Evolutionary conservation across 2,797 vertebrate species (phyloP), one percentile per base, ranked within the genome.

Genomic region (Loris lydekkerianus): DNA sequence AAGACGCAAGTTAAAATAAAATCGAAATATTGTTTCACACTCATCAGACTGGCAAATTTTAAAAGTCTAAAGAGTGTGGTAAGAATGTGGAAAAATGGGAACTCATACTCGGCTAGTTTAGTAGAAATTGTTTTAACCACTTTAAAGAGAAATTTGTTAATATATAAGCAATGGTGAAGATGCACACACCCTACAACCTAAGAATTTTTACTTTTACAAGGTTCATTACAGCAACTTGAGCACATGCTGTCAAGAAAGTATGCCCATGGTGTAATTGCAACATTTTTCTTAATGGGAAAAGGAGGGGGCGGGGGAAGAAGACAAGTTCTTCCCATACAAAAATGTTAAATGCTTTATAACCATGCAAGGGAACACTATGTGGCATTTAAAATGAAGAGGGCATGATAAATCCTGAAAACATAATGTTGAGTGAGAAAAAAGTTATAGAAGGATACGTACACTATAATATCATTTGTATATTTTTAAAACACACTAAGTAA

Each of bases 1-100:
- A 94, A 97, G 96, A 94, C 84, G 84, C 58, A 96, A 95, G 94
- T 95, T 85, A 94, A 96, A 94, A 96, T 40, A 91, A 97, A 97
- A 96, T 86, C 43, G 43, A 96, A 96, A 96, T 94, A 94, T 75
- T 53, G 92, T 86, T 97, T 97, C 86, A 73, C 89, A 96, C 89
- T 93, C 40, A 34, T 97, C 65, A 69, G 60, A 93, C 40, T 94
- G 95, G 86, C 72, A 97, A 93, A 95, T 95, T 95, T 96, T 60
- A 82, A 80, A 96, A 91, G 86, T 89, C 93, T 97, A 63, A 91
- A 94, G 69, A 91, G 46, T 67, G n/a, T 91, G 76, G 80, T 84
- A 85, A 94, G 34, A 76, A 83, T 86, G 70, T 83, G 76, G 46
- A 61, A 20, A 92, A 91, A 96, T 37, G 61, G 91, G 40, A 86